Percentiles rank a stretch among this genome's conserved stretches.
phyloP scores from a whole-genome alignment of 37 sponge, comb jelly and placozoan genomes.

The Sycon ciliatum region DNA sequence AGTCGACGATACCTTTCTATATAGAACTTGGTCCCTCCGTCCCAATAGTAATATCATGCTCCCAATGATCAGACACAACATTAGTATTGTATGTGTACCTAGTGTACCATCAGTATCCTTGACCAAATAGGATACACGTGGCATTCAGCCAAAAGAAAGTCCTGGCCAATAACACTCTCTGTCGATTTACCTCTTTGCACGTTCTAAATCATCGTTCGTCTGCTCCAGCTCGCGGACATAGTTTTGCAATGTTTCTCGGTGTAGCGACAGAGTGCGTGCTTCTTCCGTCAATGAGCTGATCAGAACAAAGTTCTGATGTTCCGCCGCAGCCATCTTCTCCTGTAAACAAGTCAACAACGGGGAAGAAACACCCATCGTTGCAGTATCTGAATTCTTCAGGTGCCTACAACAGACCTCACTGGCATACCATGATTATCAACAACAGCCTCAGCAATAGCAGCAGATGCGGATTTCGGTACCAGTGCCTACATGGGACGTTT shows the following conservation, averaged over 20 bases:
- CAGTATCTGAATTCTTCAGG: neutral
- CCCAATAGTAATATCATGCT: too few relatives aligned
- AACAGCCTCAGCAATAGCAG: neutral
- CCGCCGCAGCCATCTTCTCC: constrained; percentile 55
- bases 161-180: neutral
- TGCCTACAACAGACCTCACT: neutral
- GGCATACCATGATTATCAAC: neutral
- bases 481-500: too few relatives aligned
- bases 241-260: constrained; percentile 59
- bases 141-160: neutral
- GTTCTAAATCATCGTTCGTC: constrained; percentile 84
- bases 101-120: too few relatives aligned
- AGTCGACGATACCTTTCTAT: too few relatives aligned
- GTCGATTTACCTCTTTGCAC: constrained; percentile 72
- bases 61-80: too few relatives aligned
- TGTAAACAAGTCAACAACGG: constrained; percentile 17
- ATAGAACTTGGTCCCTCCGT: too few relatives aligned
- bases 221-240: constrained; percentile 85
- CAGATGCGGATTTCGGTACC: too few relatives aligned
- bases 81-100: too few relatives aligned
- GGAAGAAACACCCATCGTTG: neutral
- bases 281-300: constrained; percentile 81
- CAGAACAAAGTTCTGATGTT: constrained; percentile 65
- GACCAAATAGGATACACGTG: neutral
- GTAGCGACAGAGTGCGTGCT: constrained; percentile 43